Conservation (phyloP, 2,113 vertebrate species). For the Tor tambroides region DNA sequence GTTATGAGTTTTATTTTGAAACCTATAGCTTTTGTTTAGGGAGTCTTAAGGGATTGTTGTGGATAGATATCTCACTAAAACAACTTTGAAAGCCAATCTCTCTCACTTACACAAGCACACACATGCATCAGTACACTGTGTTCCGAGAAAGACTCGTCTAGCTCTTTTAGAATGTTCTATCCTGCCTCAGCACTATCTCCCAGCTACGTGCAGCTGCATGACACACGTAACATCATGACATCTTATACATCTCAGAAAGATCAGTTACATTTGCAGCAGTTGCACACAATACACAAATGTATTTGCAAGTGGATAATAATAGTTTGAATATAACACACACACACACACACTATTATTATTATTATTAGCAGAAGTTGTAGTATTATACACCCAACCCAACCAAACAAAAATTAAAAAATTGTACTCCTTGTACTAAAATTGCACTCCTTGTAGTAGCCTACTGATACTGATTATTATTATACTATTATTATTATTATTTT, state of each 20-base stretch:
- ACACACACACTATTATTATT: background rate
- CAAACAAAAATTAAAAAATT: no score
- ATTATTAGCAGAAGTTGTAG: no score
- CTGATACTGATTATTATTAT: no score
- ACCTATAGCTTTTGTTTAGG: background rate
- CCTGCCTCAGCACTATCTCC: conserved; percentile 17
- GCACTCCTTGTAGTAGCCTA: no score
- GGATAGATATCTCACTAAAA: conserved; percentile 9
- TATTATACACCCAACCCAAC: no score
- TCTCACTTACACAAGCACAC: background rate
- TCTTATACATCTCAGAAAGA: conserved; percentile 4
- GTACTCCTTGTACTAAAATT: no score
- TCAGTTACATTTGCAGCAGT: conserved; percentile 24
- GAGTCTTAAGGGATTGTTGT: background rate
- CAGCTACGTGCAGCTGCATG: background rate
- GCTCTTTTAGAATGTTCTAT: conserved; percentile 31
- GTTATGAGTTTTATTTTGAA: background rate
- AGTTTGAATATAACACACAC: background rate
- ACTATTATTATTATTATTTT: no score
- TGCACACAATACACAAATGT: conserved; percentile 12
- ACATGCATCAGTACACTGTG: conserved; percentile 8
- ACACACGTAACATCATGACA: conserved; percentile 6
- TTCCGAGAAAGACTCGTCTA: background rate
- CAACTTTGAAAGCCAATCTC: conserved; percentile 34
- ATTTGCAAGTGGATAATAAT: conserved; percentile 10